Conservation (phyloP, 2,797 vertebrate genomes). For the Alfaro cultratus region DNA sequence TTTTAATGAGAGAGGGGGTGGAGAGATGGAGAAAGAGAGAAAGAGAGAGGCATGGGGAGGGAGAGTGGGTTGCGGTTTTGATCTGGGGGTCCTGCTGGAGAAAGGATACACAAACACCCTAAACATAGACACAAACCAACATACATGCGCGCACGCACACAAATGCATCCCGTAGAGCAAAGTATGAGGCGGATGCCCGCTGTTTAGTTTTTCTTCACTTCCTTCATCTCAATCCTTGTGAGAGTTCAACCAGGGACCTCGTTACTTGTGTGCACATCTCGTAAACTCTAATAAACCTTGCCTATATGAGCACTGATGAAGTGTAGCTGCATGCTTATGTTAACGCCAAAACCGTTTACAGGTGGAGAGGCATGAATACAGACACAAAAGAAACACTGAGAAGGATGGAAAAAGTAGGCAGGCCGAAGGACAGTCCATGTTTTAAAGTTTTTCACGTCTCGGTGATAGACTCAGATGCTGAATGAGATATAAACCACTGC, state of each 20-base stretch:
- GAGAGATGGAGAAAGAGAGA: constrained; percentile 77
- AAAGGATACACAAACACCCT: constrained; percentile 75
- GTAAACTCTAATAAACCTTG: constrained; percentile 39
- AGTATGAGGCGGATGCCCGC: constrained; percentile 70
- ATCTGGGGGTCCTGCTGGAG: constrained; percentile 84
- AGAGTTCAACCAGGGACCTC: constrained; percentile 67
- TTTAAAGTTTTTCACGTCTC: constrained; percentile 4
- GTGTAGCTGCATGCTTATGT: constrained; percentile 10
- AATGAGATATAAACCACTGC: background rate
- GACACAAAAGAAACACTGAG: constrained; percentile 9
- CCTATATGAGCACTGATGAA: constrained; percentile 24
- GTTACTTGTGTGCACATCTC: constrained; percentile 62
- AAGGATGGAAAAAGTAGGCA: constrained; percentile 8
- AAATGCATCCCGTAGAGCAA: constrained; percentile 63
- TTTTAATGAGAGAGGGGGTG: constrained; percentile 88
- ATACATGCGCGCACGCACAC: constrained; percentile 38
- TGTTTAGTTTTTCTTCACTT: constrained; percentile 75
- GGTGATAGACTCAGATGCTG: background rate
- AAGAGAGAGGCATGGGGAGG: constrained; percentile 71
- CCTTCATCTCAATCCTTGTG: constrained; percentile 65
- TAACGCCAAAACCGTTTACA: constrained; percentile 17
- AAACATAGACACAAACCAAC: constrained; percentile 49
- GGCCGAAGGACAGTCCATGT: background rate
- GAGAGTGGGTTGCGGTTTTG: constrained; percentile 81
- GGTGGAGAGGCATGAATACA: constrained; percentile 10